Evolutionary conservation across 2,888 invertebrate species (phyloP).

Genomic region (Tenthredo amoena): DNA sequence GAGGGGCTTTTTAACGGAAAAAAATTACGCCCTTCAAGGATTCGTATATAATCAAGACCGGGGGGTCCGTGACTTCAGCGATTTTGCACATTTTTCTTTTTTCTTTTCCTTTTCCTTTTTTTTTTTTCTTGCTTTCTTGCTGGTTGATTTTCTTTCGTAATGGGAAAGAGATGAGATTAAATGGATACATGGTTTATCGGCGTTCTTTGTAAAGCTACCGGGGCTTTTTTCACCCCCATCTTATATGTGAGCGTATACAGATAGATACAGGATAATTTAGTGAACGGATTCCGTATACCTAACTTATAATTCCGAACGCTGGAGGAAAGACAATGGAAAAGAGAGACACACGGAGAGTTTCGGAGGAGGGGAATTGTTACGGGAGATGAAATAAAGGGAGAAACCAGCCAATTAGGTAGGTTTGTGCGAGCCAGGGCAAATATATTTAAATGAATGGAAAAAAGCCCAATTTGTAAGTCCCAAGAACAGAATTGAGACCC

Average conservation of each 20-base stretch:
- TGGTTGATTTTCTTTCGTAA: background rate
- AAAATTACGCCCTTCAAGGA: background rate
- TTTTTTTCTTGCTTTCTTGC: background rate
- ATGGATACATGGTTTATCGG: constrained; percentile 7
- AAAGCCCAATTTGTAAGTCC: constrained; percentile 52
- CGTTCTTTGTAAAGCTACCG: background rate
- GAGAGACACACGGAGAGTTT: background rate
- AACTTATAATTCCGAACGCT: background rate
- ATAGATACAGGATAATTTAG: constrained; percentile 6
- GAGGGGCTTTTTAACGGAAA: background rate
- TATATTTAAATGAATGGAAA: constrained; percentile 51
- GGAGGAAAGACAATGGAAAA: constrained; percentile 50
- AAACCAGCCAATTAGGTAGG: constrained; percentile 45
- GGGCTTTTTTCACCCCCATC: background rate
- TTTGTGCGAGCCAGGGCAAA: constrained; percentile 51
- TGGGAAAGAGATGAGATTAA: background rate
- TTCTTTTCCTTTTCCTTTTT: background rate
- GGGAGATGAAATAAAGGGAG: constrained; percentile 5
- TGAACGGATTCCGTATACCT: background rate
- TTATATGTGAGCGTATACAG: background rate
- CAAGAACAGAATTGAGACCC: constrained; percentile 46
- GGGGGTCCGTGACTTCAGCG: background rate
- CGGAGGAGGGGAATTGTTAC: background rate
- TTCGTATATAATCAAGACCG: background rate
- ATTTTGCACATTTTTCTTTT: background rate